Base-by-base conservation (phyloP, 2,797 vertebrate genomes). In the Halcyon smyrnensis region DNA sequence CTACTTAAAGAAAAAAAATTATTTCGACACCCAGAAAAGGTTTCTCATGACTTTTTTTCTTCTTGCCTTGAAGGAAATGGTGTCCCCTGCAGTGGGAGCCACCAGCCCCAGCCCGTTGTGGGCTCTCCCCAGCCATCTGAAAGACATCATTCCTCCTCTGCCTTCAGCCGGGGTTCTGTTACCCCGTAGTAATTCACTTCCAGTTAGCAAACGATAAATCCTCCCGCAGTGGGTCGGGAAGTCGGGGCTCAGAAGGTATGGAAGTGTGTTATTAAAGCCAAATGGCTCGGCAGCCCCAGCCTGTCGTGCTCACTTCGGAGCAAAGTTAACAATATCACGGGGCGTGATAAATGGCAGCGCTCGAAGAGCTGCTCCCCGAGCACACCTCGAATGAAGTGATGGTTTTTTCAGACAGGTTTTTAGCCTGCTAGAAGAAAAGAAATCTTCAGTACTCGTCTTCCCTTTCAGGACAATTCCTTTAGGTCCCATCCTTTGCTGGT, bases 221-320 rank as follows among this genome's bases (percentile, higher is more conserved):
- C 74, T 70, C 4, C 19, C 9, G 15, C 74, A 60, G 69, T 84
- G 46, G 76, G 60, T 69, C 19, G 89, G 73, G 87, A 95, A 90
- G 88, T 62, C 70, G 19, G 17, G 77, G 87, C 78, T 77, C 3
- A 84, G 68, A 71, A 95, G 76, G 12, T 57, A 56, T 45, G 93
- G 93, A 56, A 93, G 84, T 8, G 83, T 6, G 19, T 91, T 87
- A 96, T 95, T 95, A 81, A 94, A 97, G 69, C 93, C 93, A 94
- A 97, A 95, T 90, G 87, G 82, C 53, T 80, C 86, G 51, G 4
- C 39, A 59, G 80, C 63, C 87, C 43, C 1, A 48, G 57, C 90
- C 90, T 79, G 84, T 54, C 56, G 15, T 14, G 3, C 64, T 50
- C 91, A 32, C 84, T 87, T 20, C 74, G 27, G 10, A 68, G 68